Evolutionary conservation across 2,797 vertebrate species (phyloP).

Genomic region (Pitangus sulphuratus): DNA sequence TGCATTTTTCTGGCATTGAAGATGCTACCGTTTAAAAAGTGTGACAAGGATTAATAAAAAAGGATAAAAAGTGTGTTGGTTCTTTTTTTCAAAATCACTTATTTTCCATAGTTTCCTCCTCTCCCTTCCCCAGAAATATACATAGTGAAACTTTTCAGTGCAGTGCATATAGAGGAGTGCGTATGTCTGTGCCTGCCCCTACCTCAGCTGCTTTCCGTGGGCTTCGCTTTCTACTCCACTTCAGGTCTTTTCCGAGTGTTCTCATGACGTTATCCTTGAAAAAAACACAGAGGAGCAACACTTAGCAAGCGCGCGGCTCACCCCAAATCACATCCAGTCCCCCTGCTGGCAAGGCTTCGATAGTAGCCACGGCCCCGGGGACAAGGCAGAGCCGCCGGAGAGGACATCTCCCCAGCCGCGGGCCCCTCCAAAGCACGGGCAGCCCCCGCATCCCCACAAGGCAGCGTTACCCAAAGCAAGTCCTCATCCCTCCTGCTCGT

Average conservation of each 20-base stretch:
- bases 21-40: not conserved
- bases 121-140: not conserved
- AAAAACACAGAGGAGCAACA: not conserved
- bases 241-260: conserved; percentile 36
- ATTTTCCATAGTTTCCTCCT: not conserved
- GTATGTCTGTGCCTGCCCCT: not conserved
- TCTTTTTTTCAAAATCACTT: not conserved
- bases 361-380: not conserved
- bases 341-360: not conserved
- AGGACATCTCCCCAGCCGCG: fast-evolving
- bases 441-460: fast-evolving
- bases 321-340: not conserved
- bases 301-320: not conserved
- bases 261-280: conserved; percentile 51
- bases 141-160: not conserved
- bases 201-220: conserved; percentile 24
- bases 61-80: not conserved
- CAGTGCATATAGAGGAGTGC: not conserved
- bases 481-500: conserved; percentile 34
- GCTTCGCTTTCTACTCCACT: conserved; percentile 32
- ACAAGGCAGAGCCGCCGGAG: not conserved
- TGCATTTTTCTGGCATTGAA: not conserved
- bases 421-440: not conserved
- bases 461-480: conserved; percentile 51
- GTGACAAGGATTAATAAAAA: not conserved